phyloP scores from a whole-genome alignment of 2,888 invertebrate species.

The Drosophila kambysellisi region DNA sequence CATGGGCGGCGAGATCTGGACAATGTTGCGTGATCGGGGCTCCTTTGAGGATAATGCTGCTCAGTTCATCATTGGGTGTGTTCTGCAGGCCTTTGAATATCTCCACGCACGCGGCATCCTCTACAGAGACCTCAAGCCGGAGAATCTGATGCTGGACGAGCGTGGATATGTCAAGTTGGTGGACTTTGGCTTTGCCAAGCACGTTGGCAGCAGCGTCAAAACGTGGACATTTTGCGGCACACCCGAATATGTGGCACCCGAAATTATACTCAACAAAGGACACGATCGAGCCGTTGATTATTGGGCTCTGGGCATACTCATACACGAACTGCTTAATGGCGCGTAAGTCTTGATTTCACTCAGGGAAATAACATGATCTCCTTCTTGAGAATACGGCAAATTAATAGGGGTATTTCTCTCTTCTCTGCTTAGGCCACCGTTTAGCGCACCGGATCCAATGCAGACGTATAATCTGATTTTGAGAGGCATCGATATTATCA shows the following conservation, averaged over 20 bases:
- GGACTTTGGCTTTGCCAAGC: constrained; percentile 97
- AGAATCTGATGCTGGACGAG: constrained; percentile 94
- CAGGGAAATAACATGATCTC: not conserved
- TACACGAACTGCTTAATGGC: constrained; percentile 94
- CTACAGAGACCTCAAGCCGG: constrained; percentile 96
- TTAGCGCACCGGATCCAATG: constrained; percentile 96
- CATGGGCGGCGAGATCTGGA: constrained; percentile 98
- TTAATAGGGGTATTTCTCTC: too few species aligned
- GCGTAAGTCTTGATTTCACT: constrained; percentile 87
- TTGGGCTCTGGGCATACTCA: constrained; percentile 96
- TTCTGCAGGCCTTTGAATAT: constrained; percentile 96
- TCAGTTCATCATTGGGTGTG: constrained; percentile 96
- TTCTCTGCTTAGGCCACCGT: constrained; percentile 89
- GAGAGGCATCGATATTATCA: constrained; percentile 95
- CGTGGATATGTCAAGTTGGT: constrained; percentile 96
- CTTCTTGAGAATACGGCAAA: too few species aligned
- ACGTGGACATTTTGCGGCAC: constrained; percentile 99
- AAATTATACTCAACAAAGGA: constrained; percentile 94
- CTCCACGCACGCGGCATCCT: constrained; percentile 94
- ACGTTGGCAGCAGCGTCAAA: constrained; percentile 91
- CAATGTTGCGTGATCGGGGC: constrained; percentile 93
- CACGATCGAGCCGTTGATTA: constrained; percentile 95
- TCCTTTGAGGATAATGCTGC: constrained; percentile 93
- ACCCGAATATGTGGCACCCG: constrained; percentile 95
- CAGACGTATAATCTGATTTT: constrained; percentile 97